A percentile compares a stretch with the other conserved stretches of the same genome.
Evolutionary conservation across 2,888 invertebrate genomes (phyloP).

Genomic region (Dusona sp.): DNA sequence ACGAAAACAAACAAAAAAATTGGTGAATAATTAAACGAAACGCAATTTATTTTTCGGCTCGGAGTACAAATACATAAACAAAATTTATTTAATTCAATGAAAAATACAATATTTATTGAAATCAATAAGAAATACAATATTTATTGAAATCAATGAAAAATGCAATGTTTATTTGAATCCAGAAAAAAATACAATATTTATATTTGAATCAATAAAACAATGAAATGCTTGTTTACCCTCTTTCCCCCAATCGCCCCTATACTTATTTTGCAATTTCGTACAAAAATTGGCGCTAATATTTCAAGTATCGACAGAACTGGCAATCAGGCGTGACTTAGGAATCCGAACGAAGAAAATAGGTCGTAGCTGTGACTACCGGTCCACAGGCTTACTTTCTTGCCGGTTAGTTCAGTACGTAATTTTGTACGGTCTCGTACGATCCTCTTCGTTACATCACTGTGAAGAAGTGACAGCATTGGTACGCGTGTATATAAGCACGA

Average conservation of each 20-base stretch:
- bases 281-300: neutral
- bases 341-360: conserved; percentile 52
- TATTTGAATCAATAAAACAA: too few species aligned
- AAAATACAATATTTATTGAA: neutral
- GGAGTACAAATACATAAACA: neutral
- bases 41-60: neutral
- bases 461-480: conserved; percentile 4
- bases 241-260: neutral
- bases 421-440: conserved; percentile 4
- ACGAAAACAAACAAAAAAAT: neutral
- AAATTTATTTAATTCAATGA: neutral
- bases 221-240: neutral
- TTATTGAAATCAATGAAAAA: neutral
- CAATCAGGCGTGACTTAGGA: conserved; percentile 51
- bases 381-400: conserved; percentile 33
- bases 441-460: conserved; percentile 43
- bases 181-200: too few species aligned
- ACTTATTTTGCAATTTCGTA: conserved; percentile 40
- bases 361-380: conserved; percentile 12
- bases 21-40: neutral
- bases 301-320: neutral
- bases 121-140: neutral
- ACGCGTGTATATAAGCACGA: neutral
- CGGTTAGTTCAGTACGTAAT: neutral
- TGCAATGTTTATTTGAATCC: neutral